phyloP scores from a whole-genome alignment of 1,140 invertebrate genomes.

The Drosophila miranda region DNA sequence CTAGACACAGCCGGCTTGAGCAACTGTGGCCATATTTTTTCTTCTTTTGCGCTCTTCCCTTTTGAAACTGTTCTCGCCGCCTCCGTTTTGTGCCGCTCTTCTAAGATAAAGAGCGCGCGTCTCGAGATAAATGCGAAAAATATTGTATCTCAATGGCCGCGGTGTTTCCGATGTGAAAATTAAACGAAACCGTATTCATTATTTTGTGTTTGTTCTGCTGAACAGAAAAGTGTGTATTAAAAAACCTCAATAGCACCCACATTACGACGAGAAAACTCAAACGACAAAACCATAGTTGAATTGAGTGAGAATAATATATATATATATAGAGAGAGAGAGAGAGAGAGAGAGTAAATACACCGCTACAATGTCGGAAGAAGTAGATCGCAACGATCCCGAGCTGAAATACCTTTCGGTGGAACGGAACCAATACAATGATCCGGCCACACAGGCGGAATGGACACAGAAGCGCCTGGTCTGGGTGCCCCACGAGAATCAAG shows the following conservation, averaged over 20 bases:
- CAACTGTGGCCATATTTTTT: constrained; percentile 78
- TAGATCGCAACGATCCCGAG: constrained; percentile 96
- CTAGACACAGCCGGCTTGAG: constrained; percentile 56
- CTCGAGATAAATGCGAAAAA: constrained; percentile 71
- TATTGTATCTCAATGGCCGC: constrained; percentile 55
- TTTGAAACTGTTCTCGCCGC: constrained; percentile 70
- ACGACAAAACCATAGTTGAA: constrained; percentile 27
- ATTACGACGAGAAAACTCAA: constrained; percentile 18
- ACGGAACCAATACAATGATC: constrained; percentile 97
- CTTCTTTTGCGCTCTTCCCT: constrained; percentile 63
- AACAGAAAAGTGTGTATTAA: constrained; percentile 59
- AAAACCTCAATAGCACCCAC: constrained; percentile 35
- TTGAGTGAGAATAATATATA: constrained; percentile 29
- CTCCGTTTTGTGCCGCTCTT: constrained; percentile 75
- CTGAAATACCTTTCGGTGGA: constrained; percentile 96
- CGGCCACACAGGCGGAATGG: constrained; percentile 99
- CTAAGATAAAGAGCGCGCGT: constrained; percentile 72
- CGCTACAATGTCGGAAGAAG: constrained; percentile 86
- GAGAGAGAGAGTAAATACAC: constrained; percentile 14
- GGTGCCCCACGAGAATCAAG: constrained; percentile 97
- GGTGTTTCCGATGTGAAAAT: constrained; percentile 7
- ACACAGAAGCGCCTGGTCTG: constrained; percentile 98
- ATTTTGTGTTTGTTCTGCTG: constrained; percentile 46
- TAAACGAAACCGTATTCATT: constrained; percentile 41
- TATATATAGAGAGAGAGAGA: too few relatives aligned